Conservation (phyloP, 2,888 invertebrate species). For the Onchidella celtica region DNA sequence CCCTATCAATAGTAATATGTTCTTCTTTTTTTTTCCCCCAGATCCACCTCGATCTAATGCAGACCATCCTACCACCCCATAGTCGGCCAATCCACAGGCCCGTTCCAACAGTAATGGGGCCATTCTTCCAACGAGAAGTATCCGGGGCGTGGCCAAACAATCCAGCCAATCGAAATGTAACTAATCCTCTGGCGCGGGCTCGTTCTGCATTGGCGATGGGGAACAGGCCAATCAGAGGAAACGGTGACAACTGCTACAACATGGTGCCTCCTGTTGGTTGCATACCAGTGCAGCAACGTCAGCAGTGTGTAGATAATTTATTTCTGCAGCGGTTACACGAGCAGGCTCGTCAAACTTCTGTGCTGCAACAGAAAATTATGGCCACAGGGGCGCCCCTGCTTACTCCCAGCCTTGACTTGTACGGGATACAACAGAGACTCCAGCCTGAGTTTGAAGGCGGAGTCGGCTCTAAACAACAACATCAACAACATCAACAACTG, state of each 20-base stretch:
- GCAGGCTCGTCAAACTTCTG: constrained; percentile 56
- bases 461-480: constrained; percentile 39
- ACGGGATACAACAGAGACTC: background rate
- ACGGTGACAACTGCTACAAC: background rate
- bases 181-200: background rate
- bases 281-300: background rate
- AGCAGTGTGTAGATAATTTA: background rate
- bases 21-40: too few species aligned
- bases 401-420: background rate
- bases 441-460: background rate
- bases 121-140: constrained; percentile 5
- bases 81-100: constrained; percentile 13
- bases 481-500: background rate
- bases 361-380: constrained; percentile 70
- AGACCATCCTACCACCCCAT: constrained; percentile 10
- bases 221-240: background rate
- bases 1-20: too few species aligned
- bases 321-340: constrained; percentile 11
- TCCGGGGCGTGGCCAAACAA: constrained; percentile 33
- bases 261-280: background rate
- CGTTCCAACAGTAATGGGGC: constrained; percentile 9
- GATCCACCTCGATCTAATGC: too few species aligned
- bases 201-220: background rate
- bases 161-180: background rate
- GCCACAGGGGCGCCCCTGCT: constrained; percentile 63